Conservation (phyloP, 2,888 invertebrate species). For the Cheilosia urbana region DNA sequence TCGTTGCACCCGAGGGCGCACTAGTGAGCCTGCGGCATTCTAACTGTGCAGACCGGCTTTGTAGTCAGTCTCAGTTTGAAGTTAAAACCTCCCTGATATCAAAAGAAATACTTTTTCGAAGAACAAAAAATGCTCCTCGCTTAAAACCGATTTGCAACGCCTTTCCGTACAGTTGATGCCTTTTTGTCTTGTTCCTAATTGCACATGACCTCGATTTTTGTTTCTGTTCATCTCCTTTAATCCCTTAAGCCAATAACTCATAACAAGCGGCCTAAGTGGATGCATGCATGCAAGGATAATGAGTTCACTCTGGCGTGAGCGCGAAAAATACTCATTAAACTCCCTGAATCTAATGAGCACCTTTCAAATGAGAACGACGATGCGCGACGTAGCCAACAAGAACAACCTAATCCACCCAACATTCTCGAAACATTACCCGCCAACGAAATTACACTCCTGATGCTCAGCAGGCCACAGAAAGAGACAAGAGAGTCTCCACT, state of each 20-base stretch:
- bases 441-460: conserved; percentile 44
- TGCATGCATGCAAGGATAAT: conserved; percentile 69
- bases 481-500: not conserved
- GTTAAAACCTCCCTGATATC: no score
- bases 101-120: no score
- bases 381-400: conserved; percentile 38
- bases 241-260: conserved; percentile 56
- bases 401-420: conserved; percentile 62
- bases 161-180: not conserved
- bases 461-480: not conserved
- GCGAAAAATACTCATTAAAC: conserved; percentile 72
- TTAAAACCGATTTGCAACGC: not conserved
- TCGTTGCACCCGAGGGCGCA: no score
- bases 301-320: conserved; percentile 60
- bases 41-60: no score
- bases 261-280: conserved; percentile 71
- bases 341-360: conserved; percentile 71
- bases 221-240: not conserved
- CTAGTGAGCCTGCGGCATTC: no score
- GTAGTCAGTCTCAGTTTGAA: no score
- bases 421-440: conserved; percentile 47
- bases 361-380: conserved; percentile 59
- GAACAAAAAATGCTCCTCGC: no score
- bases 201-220: conserved; percentile 16
- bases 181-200: not conserved